Base-by-base conservation (phyloP, 2,113 vertebrate genomes). In the Poeciliopsis occidentalis region DNA sequence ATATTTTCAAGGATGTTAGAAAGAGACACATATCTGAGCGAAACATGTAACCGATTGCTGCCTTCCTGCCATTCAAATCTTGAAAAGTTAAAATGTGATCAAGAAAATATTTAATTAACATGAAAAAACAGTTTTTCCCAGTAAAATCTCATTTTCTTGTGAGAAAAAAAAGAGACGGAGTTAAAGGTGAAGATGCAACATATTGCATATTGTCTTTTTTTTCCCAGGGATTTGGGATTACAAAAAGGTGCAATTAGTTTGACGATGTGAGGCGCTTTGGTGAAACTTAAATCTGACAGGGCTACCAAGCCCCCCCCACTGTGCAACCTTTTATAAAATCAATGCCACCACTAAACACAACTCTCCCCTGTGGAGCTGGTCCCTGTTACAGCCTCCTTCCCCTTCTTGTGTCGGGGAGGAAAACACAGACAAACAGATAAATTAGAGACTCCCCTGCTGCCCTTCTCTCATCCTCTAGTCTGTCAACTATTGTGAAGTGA, bases 241-340 rank as follows among this genome's bases (percentile, higher is more conserved):
- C 51, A 69, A 76, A 75, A 39, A 80, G 76, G 69, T 54, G 73
- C 89, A 91, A 92, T 94, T 92, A 93, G 77, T 82, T 82, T 86
- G 85, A 84, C 37, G 67, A n/a, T 74, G 81, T 81, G 73, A 85
- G 39, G 39, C 81, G 69, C 67, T 88, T 83, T 78, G 69, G 85
- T 69, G 78, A 86, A 80, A 80, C 83, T 78, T 82, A 70, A 74
- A 69, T 83, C 78, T 93, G 93, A 93, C 88, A 91, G 89, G 85
- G 85, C 89, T 91, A 91, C 83, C 88, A 89, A 73, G 87, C 89
- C 66, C 79, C 74, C 74, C 94, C 91, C 79, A 77, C 88, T 87
- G 90, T 0, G 87, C 87, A 92, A 91, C 91, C 91, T 92, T 93
- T 94, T 88, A 93, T 88, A 92, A 93, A 94, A 94, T 94, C 92